A percentile compares a stretch with the other conserved stretches of the same genome.
Evolutionary conservation across 53 echinoderm and acorn worm species (phyloP).

Genomic region (Actinopyga echinites): DNA sequence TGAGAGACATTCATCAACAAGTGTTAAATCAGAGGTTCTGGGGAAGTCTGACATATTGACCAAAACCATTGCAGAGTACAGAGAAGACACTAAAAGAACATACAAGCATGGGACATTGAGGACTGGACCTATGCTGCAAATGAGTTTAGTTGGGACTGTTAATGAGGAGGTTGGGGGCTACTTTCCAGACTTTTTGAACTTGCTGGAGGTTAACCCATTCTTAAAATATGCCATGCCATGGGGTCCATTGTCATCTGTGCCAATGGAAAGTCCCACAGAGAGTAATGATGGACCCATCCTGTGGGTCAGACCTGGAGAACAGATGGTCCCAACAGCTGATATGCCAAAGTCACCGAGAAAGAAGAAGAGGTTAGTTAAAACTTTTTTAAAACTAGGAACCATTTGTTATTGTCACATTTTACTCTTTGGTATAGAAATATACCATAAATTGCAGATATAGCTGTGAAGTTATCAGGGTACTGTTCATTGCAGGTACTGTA

Average conservation of each 20-base stretch:
- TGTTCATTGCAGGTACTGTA: no score
- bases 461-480: no score
- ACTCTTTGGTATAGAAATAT: no score
- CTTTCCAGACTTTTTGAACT: slow-evolving; percentile 85
- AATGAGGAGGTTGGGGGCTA: slow-evolving; percentile 97
- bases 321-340: slow-evolving; percentile 97
- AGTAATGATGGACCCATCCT: slow-evolving; percentile 99
- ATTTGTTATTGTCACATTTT: no score
- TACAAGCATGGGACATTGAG: slow-evolving; percentile 89
- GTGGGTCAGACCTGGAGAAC: slow-evolving; percentile 97
- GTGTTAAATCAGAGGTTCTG: slow-evolving; percentile 81
- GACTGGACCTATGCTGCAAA: slow-evolving; percentile 86
- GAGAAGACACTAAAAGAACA: slow-evolving; percentile 68
- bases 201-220: slow-evolving; percentile 89
- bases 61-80: slow-evolving; percentile 85
- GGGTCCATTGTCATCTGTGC: slow-evolving; percentile 73
- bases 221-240: slow-evolving; percentile 93
- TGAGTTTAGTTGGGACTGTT: slow-evolving; percentile 97
- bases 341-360: slow-evolving; percentile 96
- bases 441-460: no score
- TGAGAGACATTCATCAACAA: slow-evolving; percentile 72
- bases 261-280: slow-evolving; percentile 72
- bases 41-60: slow-evolving; percentile 95
- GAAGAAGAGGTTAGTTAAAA: slow-evolving; percentile 79
- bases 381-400: no score